Base-by-base conservation (phyloP, 2,888 invertebrate species). In the Drosophila mimica region DNA sequence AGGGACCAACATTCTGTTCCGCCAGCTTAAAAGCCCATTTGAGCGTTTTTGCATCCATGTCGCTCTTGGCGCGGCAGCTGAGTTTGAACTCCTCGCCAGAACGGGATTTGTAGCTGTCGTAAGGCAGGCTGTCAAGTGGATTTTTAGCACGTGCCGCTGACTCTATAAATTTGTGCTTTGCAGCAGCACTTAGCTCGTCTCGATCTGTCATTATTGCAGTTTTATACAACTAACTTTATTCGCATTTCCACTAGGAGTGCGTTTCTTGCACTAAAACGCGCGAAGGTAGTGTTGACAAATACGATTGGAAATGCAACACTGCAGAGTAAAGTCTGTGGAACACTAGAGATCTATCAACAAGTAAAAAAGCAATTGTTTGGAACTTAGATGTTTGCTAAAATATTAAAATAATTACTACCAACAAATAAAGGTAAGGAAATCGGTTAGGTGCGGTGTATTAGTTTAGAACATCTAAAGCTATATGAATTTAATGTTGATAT, bases 11-110 rank as follows among this genome's bases (percentile, higher is more conserved):
- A 79, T 93, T 93, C 13, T 82, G 82, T 61, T 93, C 93, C 0
- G 93, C 93, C 46, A 93, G 72, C 64, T 93, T 93, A 63, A 93
- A 93, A 0, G 93, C 91, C 93, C 93, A 93, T 72, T 93, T 93
- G 0, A 93, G 69, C 0, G 77, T 61, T 36, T 88, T 93, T 6
- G 91, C 40, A 58, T 92, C 91, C 89, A 93, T 89, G 58, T 93
- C 92, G 13, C 63, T 65, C 73, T 92, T 93, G 15, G 83, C 70
- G 64, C 91, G 91, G 57, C 91, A 93, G 46, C 91, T 89, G 0
- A 93, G 72, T 46, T 83, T 85, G 15, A 86, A 92, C 52, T 88
- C 80, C 33, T 81, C 80, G 6, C 83, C 91, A 31, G 78, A 53
- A 5, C 61, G 62, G 0, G 85, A 74, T 38, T 77, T 81, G 65